A percentile compares a stretch with the other conserved stretches of the same genome.
phyloP scores from a whole-genome alignment of 2,797 vertebrate genomes.

The Loris lydekkerianus region DNA sequence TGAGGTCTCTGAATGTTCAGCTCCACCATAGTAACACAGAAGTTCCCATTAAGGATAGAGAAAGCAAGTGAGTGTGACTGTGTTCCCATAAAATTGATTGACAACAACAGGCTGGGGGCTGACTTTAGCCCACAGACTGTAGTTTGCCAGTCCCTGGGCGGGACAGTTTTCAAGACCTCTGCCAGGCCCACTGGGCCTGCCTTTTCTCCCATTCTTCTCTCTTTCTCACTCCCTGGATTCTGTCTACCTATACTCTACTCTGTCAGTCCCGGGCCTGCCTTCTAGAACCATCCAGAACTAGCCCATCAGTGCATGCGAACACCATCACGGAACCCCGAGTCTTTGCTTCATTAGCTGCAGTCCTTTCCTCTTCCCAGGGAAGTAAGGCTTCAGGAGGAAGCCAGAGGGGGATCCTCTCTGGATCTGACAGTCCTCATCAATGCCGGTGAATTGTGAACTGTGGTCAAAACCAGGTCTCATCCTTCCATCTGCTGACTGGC shows the following conservation, averaged over 20 bases:
- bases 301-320: rapidly evolving
- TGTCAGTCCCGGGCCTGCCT: neutral
- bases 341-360: too few relatives aligned
- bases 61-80: neutral
- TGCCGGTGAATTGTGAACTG: neutral
- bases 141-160: neutral
- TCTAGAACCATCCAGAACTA: neutral
- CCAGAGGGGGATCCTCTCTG: too few relatives aligned
- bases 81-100: neutral
- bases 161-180: neutral
- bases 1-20: neutral
- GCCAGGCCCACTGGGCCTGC: neutral
- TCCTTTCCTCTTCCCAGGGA: neutral
- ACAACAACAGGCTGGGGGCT: neutral
- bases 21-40: rapidly evolving
- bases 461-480: neutral
- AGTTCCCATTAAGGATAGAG: neutral
- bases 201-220: neutral
- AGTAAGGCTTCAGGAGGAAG: neutral
- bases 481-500: too few relatives aligned
- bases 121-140: neutral
- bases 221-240: neutral
- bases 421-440: neutral
- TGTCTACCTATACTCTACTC: neutral
- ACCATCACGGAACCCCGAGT: neutral